phyloP scores from a whole-genome alignment of 2,113 vertebrate genomes.

The Epinephelus fuscoguttatus region DNA sequence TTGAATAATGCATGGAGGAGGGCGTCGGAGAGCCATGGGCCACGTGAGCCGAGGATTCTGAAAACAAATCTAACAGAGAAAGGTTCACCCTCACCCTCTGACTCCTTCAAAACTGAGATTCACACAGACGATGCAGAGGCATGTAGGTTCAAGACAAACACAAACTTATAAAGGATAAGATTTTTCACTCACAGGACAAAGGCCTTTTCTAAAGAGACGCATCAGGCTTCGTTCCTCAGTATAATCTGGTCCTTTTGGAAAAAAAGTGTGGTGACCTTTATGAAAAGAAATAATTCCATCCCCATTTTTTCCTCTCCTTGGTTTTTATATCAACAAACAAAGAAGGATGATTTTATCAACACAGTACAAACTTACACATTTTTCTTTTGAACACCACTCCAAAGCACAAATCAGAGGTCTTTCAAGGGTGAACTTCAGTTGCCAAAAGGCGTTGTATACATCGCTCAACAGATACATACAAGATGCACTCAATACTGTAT shows the following conservation, averaged over 20 bases:
- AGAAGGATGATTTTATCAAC: conserved; percentile 38
- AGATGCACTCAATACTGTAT: conserved; percentile 21
- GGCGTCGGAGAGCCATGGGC: neutral
- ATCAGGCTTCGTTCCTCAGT: neutral
- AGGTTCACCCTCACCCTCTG: neutral
- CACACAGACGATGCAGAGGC: neutral
- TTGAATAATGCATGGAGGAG: conserved; percentile 62
- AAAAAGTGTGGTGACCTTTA: neutral
- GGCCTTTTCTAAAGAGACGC: conserved; percentile 3
- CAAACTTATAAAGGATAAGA: neutral
- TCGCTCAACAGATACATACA: conserved; percentile 21
- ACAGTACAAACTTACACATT: neutral
- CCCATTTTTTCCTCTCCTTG: neutral
- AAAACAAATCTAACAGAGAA: conserved; percentile 23
- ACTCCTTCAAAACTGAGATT: conserved; percentile 24
- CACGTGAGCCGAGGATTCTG: conserved; percentile 15
- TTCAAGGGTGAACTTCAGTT: conserved; percentile 44
- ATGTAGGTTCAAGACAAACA: conserved; percentile 28
- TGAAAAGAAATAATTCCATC: conserved; percentile 14
- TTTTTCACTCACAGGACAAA: conserved; percentile 24
- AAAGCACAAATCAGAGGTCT: conserved; percentile 38
- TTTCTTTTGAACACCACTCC: conserved; percentile 24
- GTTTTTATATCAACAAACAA: conserved; percentile 51
- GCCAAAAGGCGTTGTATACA: conserved; percentile 17
- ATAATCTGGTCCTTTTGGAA: conserved; percentile 14